Evolutionary conservation across 2,113 vertebrate species (phyloP).

Genomic region (Microtus ochrogaster): DNA sequence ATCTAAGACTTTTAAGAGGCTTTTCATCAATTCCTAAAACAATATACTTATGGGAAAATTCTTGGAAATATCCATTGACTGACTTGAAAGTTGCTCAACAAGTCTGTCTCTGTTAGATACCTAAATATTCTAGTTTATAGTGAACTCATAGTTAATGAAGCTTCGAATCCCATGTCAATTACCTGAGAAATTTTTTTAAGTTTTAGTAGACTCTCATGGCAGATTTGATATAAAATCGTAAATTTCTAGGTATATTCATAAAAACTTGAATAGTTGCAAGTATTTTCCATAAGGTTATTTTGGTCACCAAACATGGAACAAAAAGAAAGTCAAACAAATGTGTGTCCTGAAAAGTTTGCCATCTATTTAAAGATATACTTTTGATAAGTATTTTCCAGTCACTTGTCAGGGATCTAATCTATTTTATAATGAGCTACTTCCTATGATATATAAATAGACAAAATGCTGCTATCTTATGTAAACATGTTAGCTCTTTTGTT

Average conservation of each 20-base stretch:
- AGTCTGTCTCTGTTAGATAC: constrained; percentile 12
- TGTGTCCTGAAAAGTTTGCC: background rate
- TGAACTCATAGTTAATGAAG: constrained; percentile 35
- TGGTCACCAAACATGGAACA: background rate
- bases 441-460: background rate
- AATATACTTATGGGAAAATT: background rate
- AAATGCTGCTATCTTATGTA: background rate
- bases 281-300: constrained; percentile 42
- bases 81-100: constrained; percentile 40
- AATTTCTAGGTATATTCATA: background rate
- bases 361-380: background rate
- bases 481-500: background rate
- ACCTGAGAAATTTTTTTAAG: background rate
- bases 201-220: constrained; percentile 10
- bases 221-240: constrained; percentile 20
- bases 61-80: background rate
- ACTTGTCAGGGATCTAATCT: background rate
- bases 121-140: constrained; percentile 4
- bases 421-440: constrained; percentile 14
- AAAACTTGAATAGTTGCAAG: background rate
- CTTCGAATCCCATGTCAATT: constrained; percentile 3
- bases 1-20: background rate
- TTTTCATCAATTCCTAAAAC: constrained; percentile 48
- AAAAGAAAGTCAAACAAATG: constrained; percentile 20
- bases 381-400: background rate